Conservation (phyloP, 1,140 invertebrate species). For the Leptoteleia sp. region DNA sequence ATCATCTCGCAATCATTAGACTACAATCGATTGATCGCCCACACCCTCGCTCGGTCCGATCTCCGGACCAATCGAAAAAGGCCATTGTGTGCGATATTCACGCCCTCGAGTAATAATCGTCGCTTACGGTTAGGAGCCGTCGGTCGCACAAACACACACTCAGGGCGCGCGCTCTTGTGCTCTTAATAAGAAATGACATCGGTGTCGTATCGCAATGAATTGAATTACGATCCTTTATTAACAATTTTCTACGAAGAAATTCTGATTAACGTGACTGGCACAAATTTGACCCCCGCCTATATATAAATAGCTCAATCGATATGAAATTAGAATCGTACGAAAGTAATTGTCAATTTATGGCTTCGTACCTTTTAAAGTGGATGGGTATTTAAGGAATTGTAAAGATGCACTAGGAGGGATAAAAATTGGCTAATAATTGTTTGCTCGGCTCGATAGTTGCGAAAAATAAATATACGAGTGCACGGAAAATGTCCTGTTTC, state of each 20-base stretch:
- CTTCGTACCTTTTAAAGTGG: constrained; percentile 10
- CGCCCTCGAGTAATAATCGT: constrained; percentile 64
- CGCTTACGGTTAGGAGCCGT: constrained; percentile 35
- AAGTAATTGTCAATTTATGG: constrained; percentile 29
- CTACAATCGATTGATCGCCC: constrained; percentile 66
- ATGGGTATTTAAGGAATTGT: constrained; percentile 22
- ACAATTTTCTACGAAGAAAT: constrained; percentile 48
- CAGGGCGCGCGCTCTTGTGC: constrained; percentile 23
- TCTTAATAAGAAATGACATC: constrained; percentile 61
- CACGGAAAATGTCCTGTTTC: too few relatives aligned
- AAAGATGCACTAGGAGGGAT: too few relatives aligned
- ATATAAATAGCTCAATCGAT: constrained; percentile 58
- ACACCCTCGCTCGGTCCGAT: constrained; percentile 25
- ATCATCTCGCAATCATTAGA: constrained; percentile 70
- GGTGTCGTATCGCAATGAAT: constrained; percentile 59
- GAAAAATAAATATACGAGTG: too few relatives aligned
- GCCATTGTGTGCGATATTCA: constrained; percentile 51
- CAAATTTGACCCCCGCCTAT: constrained; percentile 16
- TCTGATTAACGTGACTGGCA: constrained; percentile 60
- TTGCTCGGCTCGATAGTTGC: too few relatives aligned
- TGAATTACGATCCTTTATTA: constrained; percentile 64
- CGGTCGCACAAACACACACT: constrained; percentile 16
- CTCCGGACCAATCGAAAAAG: constrained; percentile 34
- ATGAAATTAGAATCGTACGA: constrained; percentile 44
- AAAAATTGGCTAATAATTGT: too few relatives aligned